Base-by-base conservation (phyloP, 2,797 vertebrate species). In the Syngnathus rostellatus region DNA sequence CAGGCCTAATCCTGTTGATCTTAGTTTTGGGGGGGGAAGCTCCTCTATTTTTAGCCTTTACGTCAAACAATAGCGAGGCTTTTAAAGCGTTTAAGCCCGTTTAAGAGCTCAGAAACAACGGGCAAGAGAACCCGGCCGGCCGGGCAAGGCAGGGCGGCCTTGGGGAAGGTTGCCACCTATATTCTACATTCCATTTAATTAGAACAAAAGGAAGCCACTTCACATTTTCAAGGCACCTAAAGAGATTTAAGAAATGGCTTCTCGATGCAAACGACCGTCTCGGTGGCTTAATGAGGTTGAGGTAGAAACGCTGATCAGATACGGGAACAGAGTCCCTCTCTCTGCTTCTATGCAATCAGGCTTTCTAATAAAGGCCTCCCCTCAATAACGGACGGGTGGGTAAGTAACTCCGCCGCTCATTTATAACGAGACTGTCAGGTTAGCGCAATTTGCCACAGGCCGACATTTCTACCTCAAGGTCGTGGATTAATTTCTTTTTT, bases 401-500 rank as follows among this genome's bases (percentile, higher is more conserved):
- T 9, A 76, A 78, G 75, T 73, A 72, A 68, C 64, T 63, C 53
- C 46, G 31, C 6, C 31, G 66, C 72, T 70, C 51, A 76, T 81
- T 80, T 71, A 55, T 76, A 83, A 78, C 70, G 43, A 78, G 76
- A 71, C 64, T 65, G 68, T 67, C 72, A 62, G 65, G 65, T 55
- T 40, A 60, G 43, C 50, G 2, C 51, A 51, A 60, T 66, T 68
- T 65, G 61, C 59, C 25, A 23, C 16, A 10, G 70, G 63, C 43
- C 63, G 67, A 72, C 77, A 73, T 77, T 67, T 72, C 63, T 45
- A 48, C 66, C 60, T 72, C 77, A 84, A 81, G 79, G 77, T 85
- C 76, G 64, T 37, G 62, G 70, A 77, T 83, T 85, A 43, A 80
- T 86, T 85, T 82, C 72, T 70, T 57, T 3, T 72, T 70, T 75